Base-by-base conservation (phyloP, 2,888 invertebrate genomes). In the Podabrus alpinus region DNA sequence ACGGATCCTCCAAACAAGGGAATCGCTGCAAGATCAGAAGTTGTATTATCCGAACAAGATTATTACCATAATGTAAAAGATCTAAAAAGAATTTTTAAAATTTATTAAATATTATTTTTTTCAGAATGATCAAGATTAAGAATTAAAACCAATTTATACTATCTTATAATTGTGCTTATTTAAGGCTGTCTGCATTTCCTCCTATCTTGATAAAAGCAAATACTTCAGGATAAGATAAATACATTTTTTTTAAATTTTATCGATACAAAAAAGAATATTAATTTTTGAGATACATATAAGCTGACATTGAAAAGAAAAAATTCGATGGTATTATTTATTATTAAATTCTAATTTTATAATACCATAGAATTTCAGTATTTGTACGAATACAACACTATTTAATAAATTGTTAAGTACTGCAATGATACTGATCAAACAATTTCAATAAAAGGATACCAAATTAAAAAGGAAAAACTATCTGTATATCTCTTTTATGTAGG, bases 11-110 rank as follows among this genome's bases (percentile, higher is more conserved):
- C 94, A 25, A 10, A 24, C 2, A 90, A 90, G 83, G 92, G 93
- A 80, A 92, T 94, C 81, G 92, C 92, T 77, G 89, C 90, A 78
- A 88, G 92, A 82, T 89, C 91, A 66, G 88, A 90, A 77, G 90
- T 90, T 83, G 91, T 93, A 60, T 87, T 92, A 71, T 91, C 94
- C 15, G 94, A 92, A 79, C 91, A 92, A 79, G 94, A 94, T 79
- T 87, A 87, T 79, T 85, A 81, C 60, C 74, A 64, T 0, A 15
- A 74, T 29, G 76, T 78, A 73, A 74, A 45, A 15, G 4, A 19
- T 16, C 5, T 59, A 68, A 21, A 60, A 60, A 9, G n/a, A 60
- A 15, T 66, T 68, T 29, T 15, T n/a, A 4, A 2, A 60, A 60
- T 60, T 10, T 1, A 60, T 15, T 60, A 15, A 64, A 19, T n/a